phyloP scores from a whole-genome alignment of 2,888 invertebrate genomes.

The Uropetala carovei region DNA sequence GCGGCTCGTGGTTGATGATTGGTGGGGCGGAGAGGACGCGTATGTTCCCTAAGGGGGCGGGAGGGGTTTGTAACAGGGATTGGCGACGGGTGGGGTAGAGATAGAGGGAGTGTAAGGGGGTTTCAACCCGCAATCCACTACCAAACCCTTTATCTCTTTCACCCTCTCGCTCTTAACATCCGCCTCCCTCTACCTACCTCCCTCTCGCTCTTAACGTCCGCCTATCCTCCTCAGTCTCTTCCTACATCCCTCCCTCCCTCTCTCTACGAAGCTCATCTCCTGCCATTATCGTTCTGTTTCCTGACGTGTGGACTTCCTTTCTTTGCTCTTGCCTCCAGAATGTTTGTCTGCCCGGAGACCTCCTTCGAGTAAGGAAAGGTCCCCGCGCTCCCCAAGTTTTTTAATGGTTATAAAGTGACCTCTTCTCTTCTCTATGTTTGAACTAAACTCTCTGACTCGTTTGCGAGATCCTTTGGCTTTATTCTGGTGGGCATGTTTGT shows the following conservation, averaged over 20 bases:
- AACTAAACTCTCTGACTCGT: not conserved
- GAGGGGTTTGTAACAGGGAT: not conserved
- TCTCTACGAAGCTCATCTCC: conserved; percentile 10
- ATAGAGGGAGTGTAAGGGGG: conserved; percentile 4
- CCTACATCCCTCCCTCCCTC: not conserved
- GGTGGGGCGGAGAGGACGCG: not conserved
- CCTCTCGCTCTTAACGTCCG: not conserved
- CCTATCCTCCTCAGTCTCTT: not conserved
- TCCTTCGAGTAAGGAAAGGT: conserved; percentile 9
- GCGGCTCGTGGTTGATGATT: not conserved
- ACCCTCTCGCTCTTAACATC: not conserved
- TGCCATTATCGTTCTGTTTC: conserved; percentile 18
- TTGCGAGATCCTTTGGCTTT: not conserved
- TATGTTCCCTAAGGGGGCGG: not conserved
- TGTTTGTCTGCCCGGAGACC: conserved; percentile 49
- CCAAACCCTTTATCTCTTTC: not conserved
- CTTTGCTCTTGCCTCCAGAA: conserved; percentile 29
- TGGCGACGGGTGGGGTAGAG: not conserved
- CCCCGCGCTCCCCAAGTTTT: not conserved
- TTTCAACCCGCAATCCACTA: conserved; percentile 26
- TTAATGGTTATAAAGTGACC: conserved; percentile 35
- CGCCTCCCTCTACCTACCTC: not conserved
- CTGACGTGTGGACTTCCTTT: not conserved
- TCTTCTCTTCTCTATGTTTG: not conserved
- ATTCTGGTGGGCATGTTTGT: not conserved